Evolutionary conservation across 2,113 vertebrate species (phyloP), one percentile per base, ranked within the genome.

Genomic region (Lontra canadensis): DNA sequence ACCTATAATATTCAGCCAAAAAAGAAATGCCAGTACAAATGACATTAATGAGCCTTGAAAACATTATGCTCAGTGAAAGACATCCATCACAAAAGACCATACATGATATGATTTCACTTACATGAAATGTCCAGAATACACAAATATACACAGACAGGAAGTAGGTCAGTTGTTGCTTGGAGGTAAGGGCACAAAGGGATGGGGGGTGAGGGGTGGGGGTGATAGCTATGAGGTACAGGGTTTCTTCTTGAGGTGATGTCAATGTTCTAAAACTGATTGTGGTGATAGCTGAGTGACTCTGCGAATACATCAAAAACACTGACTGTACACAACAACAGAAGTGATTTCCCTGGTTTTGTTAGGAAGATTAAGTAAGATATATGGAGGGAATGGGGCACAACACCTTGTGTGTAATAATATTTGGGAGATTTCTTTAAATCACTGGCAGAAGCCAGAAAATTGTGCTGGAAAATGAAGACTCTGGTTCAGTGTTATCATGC

Each of bases 371-470:
- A 94, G n/a, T 71, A 73, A 52, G 25, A 94, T 21, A 20, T 25
- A 6, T 74, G 52, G 44, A 55, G 42, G 80, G 25, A 90, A 57
- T 0, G 9, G 49, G 83, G 31, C 6, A 92, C 17, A 90, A 57
- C 2, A 18, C 21, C 20, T 34, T 31, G 39, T 0, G 0, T 82
- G 20, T 21, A 59, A 52, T 4, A 74, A 20, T 0, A 0, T 34
- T 34, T 7, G 7, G 44, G 42, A 25, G 23, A 57, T 55, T 93
- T 94, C 36, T 94, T 83, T 67, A 73, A 94, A 74, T 73, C 87
- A 71, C 49, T 47, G 81, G 74, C 42, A n/a, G 73, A 92, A 61
- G 47, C 26, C 61, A 89, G 79, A 59, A 79, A 71, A 71, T 31
- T 63, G 20, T 26, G 73, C 71, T 63, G 29, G 36, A 44, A 59